Evolutionary conservation across 1,140 invertebrate genomes (phyloP).

Genomic region (Drosophila setifemur): DNA sequence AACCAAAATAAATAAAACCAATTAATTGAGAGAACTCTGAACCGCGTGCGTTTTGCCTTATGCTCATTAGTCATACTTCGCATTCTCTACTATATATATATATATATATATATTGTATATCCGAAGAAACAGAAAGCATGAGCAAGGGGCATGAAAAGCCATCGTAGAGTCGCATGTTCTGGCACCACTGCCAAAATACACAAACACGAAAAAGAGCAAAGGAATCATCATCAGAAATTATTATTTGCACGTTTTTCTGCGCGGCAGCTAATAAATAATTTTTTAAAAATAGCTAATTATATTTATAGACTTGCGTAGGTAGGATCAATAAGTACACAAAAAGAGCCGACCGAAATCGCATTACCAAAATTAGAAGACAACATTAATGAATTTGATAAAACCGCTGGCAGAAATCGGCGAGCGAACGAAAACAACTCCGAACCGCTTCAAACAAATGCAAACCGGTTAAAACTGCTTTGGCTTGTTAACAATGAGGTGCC

Average conservation of each 20-base stretch:
- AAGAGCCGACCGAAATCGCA: neutral
- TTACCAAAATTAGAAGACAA: slow-evolving; percentile 41
- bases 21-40: slow-evolving; percentile 29
- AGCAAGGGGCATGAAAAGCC: slow-evolving; percentile 39
- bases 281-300: slow-evolving; percentile 27
- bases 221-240: slow-evolving; percentile 9
- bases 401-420: neutral
- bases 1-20: neutral
- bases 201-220: neutral
- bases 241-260: slow-evolving; percentile 65
- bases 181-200: slow-evolving; percentile 43
- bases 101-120: slow-evolving; percentile 2
- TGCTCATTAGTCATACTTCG: slow-evolving; percentile 54
- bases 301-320: slow-evolving; percentile 21
- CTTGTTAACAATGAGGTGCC: slow-evolving; percentile 45
- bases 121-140: no score
- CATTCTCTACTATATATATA: slow-evolving; percentile 11
- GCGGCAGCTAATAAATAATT: slow-evolving; percentile 30
- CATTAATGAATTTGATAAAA: slow-evolving; percentile 6
- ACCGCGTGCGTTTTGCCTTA: slow-evolving; percentile 25
- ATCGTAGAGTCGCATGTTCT: slow-evolving; percentile 39
- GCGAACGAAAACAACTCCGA: neutral
- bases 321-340: slow-evolving; percentile 21
- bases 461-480: slow-evolving; percentile 28
- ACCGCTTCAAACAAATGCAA: slow-evolving; percentile 35